A percentile compares a stretch with the other conserved stretches of the same genome.
Conservation (phyloP, 2,888 invertebrate genomes). For the Cheilosia soror region DNA sequence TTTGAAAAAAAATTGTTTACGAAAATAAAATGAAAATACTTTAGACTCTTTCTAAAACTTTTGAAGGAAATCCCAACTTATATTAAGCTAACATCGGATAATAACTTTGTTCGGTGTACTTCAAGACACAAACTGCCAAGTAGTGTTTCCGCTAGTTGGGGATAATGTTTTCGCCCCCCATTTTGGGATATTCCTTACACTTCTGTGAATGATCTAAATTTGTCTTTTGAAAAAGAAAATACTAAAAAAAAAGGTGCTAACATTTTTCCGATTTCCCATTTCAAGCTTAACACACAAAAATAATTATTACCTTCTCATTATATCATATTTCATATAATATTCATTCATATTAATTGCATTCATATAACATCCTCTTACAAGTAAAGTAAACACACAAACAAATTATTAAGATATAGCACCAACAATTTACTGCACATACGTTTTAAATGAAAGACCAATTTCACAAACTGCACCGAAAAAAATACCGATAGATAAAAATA, state of each 20-base stretch:
- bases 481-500: constrained; percentile 27
- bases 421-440: constrained; percentile 65
- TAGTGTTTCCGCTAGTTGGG: constrained; percentile 12
- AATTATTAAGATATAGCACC: constrained; percentile 49
- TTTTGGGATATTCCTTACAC: not conserved
- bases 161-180: not conserved
- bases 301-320: constrained; percentile 25
- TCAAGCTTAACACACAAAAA: constrained; percentile 31
- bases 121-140: constrained; percentile 38
- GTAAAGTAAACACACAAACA: not conserved
- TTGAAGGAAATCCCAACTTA: constrained; percentile 22
- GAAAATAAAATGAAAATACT: constrained; percentile 29
- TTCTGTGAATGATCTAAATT: constrained; percentile 34
- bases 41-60: constrained; percentile 54
- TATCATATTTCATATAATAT: constrained; percentile 35
- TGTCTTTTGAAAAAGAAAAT: constrained; percentile 34
- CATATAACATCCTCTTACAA: constrained; percentile 10
- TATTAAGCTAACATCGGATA: not conserved
- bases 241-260: constrained; percentile 63
- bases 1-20: constrained; percentile 26
- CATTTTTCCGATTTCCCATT: constrained; percentile 50
- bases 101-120: constrained; percentile 4
- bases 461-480: constrained; percentile 70
- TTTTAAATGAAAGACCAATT: constrained; percentile 74
- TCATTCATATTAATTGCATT: constrained; percentile 46